These are phyloP conservation scores for Drosophila conformis DNA, from an alignment of 2,888 invertebrate genomes.

Conservation along the genomic window DNA sequence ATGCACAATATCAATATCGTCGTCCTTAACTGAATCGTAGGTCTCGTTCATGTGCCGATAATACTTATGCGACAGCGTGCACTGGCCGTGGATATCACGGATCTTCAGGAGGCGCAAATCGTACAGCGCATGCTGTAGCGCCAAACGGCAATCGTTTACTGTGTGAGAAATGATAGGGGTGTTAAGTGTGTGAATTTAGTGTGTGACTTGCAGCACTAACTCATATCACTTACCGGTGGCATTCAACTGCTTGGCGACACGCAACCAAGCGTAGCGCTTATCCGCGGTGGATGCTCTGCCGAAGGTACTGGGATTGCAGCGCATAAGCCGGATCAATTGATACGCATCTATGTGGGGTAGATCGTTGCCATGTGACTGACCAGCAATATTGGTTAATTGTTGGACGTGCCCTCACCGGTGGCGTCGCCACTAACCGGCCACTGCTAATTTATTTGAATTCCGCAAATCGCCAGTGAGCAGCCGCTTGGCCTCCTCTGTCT, in stretches of 20 bases:
- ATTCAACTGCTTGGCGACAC: conserved; percentile 57
- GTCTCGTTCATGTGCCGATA: conserved; percentile 63
- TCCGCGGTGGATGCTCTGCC: conserved; percentile 11
- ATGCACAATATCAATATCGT: background rate
- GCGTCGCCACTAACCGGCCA: background rate
- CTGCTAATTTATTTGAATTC: background rate
- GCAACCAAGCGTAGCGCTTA: conserved; percentile 67
- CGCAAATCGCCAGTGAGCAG: conserved; percentile 17
- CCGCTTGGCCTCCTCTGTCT: conserved; percentile 49
- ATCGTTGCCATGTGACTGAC: background rate
- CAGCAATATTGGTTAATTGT: background rate
- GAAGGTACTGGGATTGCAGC: conserved; percentile 53
- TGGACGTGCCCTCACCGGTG: background rate
- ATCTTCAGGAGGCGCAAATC: conserved; percentile 51
- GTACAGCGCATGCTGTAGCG: conserved; percentile 58
- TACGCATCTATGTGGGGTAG: conserved; percentile 52
- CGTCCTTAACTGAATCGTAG: conserved; percentile 39
- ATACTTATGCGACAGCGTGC: conserved; percentile 61
- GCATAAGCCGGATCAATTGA: conserved; percentile 55
- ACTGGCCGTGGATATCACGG: conserved; percentile 49
- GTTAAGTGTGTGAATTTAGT: background rate
- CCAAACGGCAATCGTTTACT: conserved; percentile 66
- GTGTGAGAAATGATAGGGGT: background rate
- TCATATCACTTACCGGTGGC: conserved; percentile 47
- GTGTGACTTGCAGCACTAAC: background rate